phyloP scores from a whole-genome alignment of 2,888 invertebrate genomes.

The Villa cingulata region DNA sequence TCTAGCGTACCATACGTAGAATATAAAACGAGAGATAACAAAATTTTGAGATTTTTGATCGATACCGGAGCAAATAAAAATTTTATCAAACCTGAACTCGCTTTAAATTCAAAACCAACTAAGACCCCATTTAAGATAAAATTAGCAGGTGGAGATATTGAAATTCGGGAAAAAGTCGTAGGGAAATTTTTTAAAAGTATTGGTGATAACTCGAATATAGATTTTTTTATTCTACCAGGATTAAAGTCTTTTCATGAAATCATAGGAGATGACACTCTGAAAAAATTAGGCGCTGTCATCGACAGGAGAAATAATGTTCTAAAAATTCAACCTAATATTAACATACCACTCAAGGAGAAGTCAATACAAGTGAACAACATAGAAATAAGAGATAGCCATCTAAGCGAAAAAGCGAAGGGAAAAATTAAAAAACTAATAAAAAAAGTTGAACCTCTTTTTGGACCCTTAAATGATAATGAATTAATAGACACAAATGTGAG shows the following conservation, averaged over 20 bases:
- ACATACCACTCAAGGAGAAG: not conserved
- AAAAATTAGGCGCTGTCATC: not conserved
- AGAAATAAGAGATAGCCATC: too few species aligned
- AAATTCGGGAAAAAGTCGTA: conserved; percentile 5
- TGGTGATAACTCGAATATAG: not conserved
- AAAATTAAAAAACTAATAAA: too few species aligned
- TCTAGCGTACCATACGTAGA: conserved; percentile 7
- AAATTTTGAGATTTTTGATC: conserved; percentile 6
- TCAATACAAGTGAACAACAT: not conserved
- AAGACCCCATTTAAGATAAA: conserved; percentile 5
- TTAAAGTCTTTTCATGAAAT: not conserved
- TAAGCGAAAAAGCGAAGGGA: too few species aligned
- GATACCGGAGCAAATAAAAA: conserved; percentile 8
- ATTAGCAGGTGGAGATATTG: conserved; percentile 8
- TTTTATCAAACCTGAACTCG: conserved; percentile 6
- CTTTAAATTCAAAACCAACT: not conserved
- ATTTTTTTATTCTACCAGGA: not conserved
- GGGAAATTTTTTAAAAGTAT: not conserved
- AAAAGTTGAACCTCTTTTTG: not conserved
- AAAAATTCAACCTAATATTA: not conserved
- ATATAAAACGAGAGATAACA: conserved; percentile 1
- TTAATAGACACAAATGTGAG: not conserved
- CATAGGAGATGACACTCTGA: not conserved
- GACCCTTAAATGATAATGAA: not conserved
- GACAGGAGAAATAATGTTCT: not conserved